Conservation (phyloP, 2,113 vertebrate species). For the Leucoraja erinaceus region DNA sequence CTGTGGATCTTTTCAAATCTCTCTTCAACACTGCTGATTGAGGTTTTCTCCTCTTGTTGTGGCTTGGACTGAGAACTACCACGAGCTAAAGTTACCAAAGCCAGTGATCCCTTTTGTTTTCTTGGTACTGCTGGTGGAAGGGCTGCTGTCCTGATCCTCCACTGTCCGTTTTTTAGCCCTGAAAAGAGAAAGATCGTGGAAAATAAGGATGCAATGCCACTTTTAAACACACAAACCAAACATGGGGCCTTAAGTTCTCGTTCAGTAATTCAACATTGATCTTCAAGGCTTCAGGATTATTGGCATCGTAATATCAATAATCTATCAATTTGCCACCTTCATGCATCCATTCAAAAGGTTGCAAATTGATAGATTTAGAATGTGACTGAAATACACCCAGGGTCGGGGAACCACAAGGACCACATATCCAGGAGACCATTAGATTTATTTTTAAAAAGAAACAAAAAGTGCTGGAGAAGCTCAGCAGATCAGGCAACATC, state of each 20-base stretch:
- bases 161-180: slow-evolving; percentile 68
- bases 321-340: too few relatives aligned
- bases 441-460: background rate
- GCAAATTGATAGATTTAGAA: background rate
- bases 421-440: background rate
- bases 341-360: background rate
- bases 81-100: slow-evolving; percentile 91
- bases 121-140: slow-evolving; percentile 67
- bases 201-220: background rate
- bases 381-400: background rate
- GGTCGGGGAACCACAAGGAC: background rate
- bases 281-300: background rate
- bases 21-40: background rate
- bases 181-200: slow-evolving; percentile 23
- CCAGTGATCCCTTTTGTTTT: slow-evolving; percentile 70
- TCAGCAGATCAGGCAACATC: too few relatives aligned
- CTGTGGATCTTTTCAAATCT: background rate
- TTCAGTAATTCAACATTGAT: background rate
- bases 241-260: background rate
- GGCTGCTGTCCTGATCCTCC: slow-evolving; percentile 57
- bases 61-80: slow-evolving; percentile 59
- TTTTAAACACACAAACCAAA: background rate
- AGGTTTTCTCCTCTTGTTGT: background rate
- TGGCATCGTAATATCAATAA: background rate
- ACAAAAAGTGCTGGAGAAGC: too few relatives aligned